Conservation (phyloP, 2,113 vertebrate genomes). For the Colinus virginianus region DNA sequence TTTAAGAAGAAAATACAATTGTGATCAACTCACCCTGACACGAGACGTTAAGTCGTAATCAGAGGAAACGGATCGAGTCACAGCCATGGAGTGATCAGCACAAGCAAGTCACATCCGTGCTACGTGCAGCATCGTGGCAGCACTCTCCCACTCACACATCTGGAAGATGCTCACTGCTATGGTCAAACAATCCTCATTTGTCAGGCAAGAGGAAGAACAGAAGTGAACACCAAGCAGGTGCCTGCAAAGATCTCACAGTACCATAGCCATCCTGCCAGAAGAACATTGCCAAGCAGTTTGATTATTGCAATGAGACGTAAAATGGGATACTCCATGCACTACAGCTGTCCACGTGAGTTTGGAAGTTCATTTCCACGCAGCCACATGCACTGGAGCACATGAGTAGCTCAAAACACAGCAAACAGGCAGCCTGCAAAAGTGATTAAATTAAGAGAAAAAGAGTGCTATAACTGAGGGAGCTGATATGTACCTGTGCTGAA, state of each 20-base stretch:
- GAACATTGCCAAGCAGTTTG: not conserved
- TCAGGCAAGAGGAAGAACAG: not conserved
- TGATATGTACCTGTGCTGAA: not conserved
- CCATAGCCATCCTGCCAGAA: not conserved
- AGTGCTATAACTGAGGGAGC: not conserved
- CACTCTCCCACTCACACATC: not conserved
- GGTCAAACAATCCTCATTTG: not conserved
- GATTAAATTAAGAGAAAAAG: not conserved
- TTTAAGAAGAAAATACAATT: not conserved
- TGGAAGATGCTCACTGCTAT: rapidly evolving
- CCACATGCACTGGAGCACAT: rapidly evolving
- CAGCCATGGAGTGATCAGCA: not conserved
- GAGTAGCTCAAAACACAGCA: not conserved
- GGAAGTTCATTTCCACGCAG: not conserved
- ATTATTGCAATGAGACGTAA: not conserved
- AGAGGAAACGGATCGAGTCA: not conserved
- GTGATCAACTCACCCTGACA: not conserved
- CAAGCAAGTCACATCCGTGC: not conserved
- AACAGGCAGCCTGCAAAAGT: not conserved
- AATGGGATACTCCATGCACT: not conserved
- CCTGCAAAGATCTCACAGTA: not conserved
- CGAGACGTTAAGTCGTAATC: not conserved
- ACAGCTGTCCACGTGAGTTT: not conserved
- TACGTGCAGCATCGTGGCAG: rapidly evolving
- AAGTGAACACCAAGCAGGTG: not conserved